A percentile compares a stretch with the other conserved stretches of the same genome.
Conservation (phyloP, 92 coral and sea anemone species). For the Umimayanthus kanabou region DNA sequence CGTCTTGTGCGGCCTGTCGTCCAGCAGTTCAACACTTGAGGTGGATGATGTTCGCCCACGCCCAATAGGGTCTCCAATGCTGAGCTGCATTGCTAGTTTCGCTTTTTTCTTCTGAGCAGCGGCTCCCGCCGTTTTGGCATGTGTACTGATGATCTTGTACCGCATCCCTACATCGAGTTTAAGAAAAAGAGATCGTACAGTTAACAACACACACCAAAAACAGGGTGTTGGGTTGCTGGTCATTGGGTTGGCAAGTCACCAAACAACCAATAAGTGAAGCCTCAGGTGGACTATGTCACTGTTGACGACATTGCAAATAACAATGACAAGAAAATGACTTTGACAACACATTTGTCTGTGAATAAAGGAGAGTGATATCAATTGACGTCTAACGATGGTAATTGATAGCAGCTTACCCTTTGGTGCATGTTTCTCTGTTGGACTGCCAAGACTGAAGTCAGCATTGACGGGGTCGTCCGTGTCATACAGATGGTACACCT, state of each 20-base stretch:
- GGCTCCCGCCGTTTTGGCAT: conserved; percentile 29
- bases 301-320: no score
- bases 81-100: conserved; percentile 34
- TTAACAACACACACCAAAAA: no score
- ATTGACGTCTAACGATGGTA: neutral
- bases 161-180: conserved; percentile 11
- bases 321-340: no score
- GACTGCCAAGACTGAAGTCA: conserved; percentile 93
- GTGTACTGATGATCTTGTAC: conserved; percentile 37
- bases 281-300: no score
- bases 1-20: conserved; percentile 13
- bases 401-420: conserved; percentile 64
- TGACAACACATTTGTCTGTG: neutral
- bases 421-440: conserved; percentile 49
- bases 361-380: no score
- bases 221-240: no score
- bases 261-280: no score
- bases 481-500: conserved; percentile 91
- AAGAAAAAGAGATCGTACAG: neutral
- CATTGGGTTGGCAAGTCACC: no score
- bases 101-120: conserved; percentile 36
- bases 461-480: conserved; percentile 97
- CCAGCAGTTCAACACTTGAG: conserved; percentile 35
- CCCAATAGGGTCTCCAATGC: conserved; percentile 34
- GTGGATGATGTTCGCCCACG: conserved; percentile 27